phyloP scores from a whole-genome alignment of 2,797 vertebrate species.

The Syngnathus acus region DNA sequence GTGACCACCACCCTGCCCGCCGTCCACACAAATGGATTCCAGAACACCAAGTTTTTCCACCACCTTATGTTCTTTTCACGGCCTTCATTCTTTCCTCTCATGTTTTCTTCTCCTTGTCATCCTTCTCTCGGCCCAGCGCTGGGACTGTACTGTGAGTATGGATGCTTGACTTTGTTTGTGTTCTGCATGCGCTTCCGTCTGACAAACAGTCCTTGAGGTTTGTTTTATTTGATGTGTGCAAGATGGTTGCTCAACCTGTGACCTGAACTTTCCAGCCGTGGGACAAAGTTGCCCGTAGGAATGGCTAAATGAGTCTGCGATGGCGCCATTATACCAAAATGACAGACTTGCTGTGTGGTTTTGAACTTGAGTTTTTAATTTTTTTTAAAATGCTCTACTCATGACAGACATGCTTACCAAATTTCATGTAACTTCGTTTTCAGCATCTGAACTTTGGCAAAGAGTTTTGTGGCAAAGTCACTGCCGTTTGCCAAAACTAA shows the following conservation, averaged over 20 bases:
- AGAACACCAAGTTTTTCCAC: neutral
- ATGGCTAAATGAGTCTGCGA: neutral
- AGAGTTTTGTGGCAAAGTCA: no score
- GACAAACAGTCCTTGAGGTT: neutral
- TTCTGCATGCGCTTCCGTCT: slow-evolving; percentile 2
- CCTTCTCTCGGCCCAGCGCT: slow-evolving; percentile 49
- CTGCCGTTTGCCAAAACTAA: no score
- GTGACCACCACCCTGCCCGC: neutral
- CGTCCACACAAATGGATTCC: neutral
- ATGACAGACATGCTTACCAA: neutral
- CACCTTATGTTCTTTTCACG: slow-evolving; percentile 6
- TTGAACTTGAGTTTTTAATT: no score
- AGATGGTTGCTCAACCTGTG: neutral
- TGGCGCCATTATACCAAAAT: neutral
- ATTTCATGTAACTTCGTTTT: neutral
- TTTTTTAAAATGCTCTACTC: neutral
- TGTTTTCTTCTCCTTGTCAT: slow-evolving; percentile 26
- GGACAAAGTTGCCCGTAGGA: neutral
- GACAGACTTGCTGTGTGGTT: neutral
- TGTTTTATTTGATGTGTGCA: neutral
- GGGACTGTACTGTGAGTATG: slow-evolving; percentile 69
- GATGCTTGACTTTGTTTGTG: neutral
- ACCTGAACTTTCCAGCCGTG: neutral
- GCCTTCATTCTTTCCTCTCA: slow-evolving; percentile 20
- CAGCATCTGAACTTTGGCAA: no score